Evolutionary conservation across 2,113 vertebrate genomes (phyloP), one percentile per base, ranked within the genome.

Genomic region (Oryzias melastigma): DNA sequence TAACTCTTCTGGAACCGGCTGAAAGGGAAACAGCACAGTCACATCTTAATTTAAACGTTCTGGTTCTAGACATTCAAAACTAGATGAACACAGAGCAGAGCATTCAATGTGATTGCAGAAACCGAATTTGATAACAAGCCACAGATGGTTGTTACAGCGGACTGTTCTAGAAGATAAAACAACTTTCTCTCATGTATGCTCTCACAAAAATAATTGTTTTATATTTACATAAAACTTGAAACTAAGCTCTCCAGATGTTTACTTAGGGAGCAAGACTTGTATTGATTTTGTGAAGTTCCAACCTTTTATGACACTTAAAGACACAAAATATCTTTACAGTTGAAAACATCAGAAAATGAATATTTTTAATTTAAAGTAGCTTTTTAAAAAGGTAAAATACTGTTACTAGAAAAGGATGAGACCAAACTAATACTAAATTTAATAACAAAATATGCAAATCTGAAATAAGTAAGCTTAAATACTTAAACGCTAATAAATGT

Each of bases 1-100:
- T 58, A 95, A 86, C 81, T 99, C 97, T 81, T 99, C 97, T 0
- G 97, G 97, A 58, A 98, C 96, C 0, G 96, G 96, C 97, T 99
- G 78, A 6, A 29, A 65, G 16, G 61, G 58, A 25, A 51, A 58
- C 19, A 52, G 74, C 16, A 68, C 16, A 13, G 5, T 20, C 20
- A 17, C 2, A 58, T 7, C 24, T 35, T 14, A 4, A 12, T 17
- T 41, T 8, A 49, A 13, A 35, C 35, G 2, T 12, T 3, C 35
- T 35, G 0, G 10, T 35, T 14, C 46, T 17, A 17, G 7, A 49
- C 53, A 49, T 56, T 18, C 22, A 0, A 40, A 19, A 49, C 29
- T 55, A 25, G 44, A 14, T 19, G 35, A 17, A 58, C 4, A 45
- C 20, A 4, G 14, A 17, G 1, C 17, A 58, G 55, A 61, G 48